phyloP scores from a whole-genome alignment of 1,140 invertebrate genomes.

The Achroia grisella region DNA sequence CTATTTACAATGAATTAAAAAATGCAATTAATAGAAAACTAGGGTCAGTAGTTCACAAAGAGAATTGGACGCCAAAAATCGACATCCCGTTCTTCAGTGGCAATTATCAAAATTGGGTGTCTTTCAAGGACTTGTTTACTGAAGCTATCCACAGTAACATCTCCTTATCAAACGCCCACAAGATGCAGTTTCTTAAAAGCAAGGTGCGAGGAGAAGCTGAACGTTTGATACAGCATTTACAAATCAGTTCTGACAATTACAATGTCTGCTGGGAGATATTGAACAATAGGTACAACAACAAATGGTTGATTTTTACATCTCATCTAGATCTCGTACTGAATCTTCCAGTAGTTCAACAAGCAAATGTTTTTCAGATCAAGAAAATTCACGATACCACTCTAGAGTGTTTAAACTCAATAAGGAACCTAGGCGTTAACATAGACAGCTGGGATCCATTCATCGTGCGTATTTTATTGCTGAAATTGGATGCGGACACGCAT shows the following conservation, averaged over 20 bases:
- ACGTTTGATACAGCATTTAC: conserved; percentile 2
- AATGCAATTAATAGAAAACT: too few species aligned
- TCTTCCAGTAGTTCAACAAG: not conserved
- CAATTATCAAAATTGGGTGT: conserved; percentile 2
- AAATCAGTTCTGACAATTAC: conserved; percentile 5
- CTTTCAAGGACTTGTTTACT: conserved; percentile 6
- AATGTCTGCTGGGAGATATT: not conserved
- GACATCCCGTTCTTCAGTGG: conserved; percentile 3
- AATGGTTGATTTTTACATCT: conserved; percentile 4
- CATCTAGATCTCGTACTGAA: conserved; percentile 1
- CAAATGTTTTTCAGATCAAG: not conserved
- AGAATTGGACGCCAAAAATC: conserved; percentile 1
- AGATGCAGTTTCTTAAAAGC: conserved; percentile 6
- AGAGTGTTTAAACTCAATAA: conserved; percentile 2
- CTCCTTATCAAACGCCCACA: conserved; percentile 2
- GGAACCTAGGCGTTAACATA: conserved; percentile 2
- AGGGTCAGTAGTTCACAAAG: not conserved
- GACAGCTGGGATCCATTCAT: conserved; percentile 2
- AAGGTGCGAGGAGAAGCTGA: conserved; percentile 3
- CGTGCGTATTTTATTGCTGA: conserved; percentile 7
- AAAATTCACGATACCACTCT: not conserved
- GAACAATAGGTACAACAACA: conserved; percentile 2
- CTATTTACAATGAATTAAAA: not conserved
- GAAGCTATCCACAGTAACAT: conserved; percentile 3
- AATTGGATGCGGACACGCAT: conserved; percentile 9